These are phyloP conservation scores for Antrozous pallidus DNA, from an alignment of 2,797 vertebrate species.

Conservation along the genomic window DNA sequence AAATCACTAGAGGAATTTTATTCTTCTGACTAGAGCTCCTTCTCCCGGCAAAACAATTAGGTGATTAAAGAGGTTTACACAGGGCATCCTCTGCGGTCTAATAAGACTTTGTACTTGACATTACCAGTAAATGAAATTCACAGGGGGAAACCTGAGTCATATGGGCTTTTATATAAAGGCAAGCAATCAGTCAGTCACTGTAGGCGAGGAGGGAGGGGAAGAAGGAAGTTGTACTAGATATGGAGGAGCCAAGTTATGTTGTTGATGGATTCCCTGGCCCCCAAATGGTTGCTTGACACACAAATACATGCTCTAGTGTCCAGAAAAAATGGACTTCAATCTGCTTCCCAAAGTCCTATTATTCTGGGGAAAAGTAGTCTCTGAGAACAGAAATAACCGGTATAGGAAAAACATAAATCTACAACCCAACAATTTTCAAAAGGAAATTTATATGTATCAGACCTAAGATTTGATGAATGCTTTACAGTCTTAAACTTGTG, in stretches of 20 bases:
- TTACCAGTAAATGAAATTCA: slow-evolving; percentile 69
- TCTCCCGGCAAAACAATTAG: slow-evolving; percentile 71
- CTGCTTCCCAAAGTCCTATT: neutral
- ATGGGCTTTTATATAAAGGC: slow-evolving; percentile 14
- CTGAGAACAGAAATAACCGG: neutral
- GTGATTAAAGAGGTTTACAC: slow-evolving; percentile 72
- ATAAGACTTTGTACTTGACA: slow-evolving; percentile 67
- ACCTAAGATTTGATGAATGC: neutral
- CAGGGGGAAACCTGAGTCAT: slow-evolving; percentile 55
- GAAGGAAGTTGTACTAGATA: neutral
- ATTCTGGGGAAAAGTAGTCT: neutral
- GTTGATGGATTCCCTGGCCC: neutral
- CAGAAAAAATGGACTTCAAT: neutral
- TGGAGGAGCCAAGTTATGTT: neutral
- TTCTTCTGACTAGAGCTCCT: slow-evolving; percentile 48
- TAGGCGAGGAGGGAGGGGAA: neutral
- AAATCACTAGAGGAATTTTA: slow-evolving; percentile 65
- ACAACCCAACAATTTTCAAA: neutral
- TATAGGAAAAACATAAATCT: neutral
- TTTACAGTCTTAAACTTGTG: neutral
- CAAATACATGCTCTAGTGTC: neutral
- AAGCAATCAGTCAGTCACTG: slow-evolving; percentile 14
- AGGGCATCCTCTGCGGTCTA: slow-evolving; percentile 51
- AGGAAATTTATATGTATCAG: neutral
- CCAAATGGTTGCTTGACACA: neutral